A percentile compares a stretch with the other conserved stretches of the same genome.
Conservation (phyloP, 2,888 invertebrate species). For the Cephonodes hylas region DNA sequence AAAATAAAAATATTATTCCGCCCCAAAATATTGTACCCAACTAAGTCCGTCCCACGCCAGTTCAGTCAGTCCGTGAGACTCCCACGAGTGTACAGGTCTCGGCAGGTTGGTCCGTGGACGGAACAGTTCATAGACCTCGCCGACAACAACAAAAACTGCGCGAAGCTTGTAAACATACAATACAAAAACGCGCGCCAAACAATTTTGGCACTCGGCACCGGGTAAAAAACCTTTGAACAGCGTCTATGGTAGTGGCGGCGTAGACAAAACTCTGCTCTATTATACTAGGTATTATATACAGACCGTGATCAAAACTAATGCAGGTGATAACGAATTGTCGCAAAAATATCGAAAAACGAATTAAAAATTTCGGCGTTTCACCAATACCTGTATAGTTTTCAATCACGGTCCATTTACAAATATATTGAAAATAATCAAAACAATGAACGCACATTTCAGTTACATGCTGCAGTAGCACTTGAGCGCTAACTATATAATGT, state of each 20-base stretch:
- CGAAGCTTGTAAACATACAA: conserved; percentile 29
- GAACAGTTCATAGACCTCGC: conserved; percentile 40
- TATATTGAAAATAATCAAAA: too few species aligned
- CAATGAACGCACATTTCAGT: too few species aligned
- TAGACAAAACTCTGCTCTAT: not conserved
- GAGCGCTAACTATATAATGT: too few species aligned
- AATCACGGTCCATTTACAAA: too few species aligned
- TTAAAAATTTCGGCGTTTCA: too few species aligned
- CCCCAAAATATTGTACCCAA: too few species aligned
- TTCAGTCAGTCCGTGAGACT: conserved; percentile 32
- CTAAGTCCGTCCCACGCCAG: conserved; percentile 21
- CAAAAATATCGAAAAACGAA: too few species aligned
- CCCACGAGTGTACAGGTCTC: conserved; percentile 39
- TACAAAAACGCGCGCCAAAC: conserved; percentile 23
- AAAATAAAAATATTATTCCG: not conserved
- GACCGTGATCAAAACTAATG: too few species aligned
- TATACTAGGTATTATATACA: not conserved
- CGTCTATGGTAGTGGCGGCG: not conserved
- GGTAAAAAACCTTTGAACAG: not conserved
- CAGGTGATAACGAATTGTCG: too few species aligned
- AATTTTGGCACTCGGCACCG: not conserved
- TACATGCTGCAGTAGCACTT: too few species aligned
- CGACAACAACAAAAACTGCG: conserved; percentile 36
- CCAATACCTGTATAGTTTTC: too few species aligned
- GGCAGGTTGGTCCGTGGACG: conserved; percentile 35